Percentiles rank a stretch among this genome's conserved stretches.
Evolutionary conservation across 2,113 vertebrate species (phyloP).

Genomic region (Barnardius zonarius): DNA sequence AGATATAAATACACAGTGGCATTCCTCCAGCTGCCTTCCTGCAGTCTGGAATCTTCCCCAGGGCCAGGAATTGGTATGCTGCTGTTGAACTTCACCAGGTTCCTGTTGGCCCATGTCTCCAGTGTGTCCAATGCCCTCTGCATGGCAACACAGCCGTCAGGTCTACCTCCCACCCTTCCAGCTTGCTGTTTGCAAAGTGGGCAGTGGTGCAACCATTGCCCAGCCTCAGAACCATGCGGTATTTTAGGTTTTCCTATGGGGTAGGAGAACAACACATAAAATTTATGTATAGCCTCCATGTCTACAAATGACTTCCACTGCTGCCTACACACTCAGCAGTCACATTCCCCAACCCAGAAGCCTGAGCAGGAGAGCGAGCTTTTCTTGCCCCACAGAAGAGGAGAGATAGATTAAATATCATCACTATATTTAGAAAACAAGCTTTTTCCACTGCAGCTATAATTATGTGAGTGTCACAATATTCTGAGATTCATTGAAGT

Average conservation of each 20-base stretch:
- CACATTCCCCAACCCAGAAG: neutral
- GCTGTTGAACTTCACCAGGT: neutral
- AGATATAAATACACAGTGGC: rapidly evolving
- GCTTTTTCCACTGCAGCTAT: neutral
- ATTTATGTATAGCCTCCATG: neutral
- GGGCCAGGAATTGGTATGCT: neutral
- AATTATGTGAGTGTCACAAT: neutral
- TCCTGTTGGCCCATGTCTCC: neutral
- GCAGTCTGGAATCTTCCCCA: too few relatives aligned
- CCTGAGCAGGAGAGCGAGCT: neutral
- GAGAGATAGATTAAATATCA: constrained; percentile 26
- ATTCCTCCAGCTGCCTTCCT: neutral
- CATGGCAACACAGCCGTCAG: neutral
- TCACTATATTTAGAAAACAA: constrained; percentile 30
- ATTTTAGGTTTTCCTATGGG: neutral
- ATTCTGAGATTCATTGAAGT: constrained; percentile 13
- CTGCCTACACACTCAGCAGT: neutral
- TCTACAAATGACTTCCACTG: neutral
- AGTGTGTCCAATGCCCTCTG: neutral
- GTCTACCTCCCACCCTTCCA: neutral
- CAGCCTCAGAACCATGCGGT: neutral
- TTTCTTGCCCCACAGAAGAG: constrained; percentile 19
- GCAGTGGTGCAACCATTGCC: neutral
- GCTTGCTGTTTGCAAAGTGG: neutral
- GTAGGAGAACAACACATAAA: neutral